Conservation (phyloP, 2,888 invertebrate species). For the Brachynemurus nebulosus region DNA sequence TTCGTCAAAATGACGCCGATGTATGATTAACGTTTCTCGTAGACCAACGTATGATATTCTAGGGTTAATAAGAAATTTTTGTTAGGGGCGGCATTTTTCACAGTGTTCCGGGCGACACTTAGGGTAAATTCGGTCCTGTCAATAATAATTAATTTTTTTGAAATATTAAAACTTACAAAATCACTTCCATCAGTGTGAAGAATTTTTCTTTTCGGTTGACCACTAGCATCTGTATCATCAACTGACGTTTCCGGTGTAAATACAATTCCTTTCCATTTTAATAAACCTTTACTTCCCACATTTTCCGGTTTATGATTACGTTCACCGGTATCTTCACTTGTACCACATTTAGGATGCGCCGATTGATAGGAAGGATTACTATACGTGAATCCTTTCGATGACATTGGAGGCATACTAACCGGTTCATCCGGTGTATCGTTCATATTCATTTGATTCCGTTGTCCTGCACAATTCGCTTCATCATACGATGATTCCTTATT, state of each 20-base stretch:
- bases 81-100: too few relatives aligned
- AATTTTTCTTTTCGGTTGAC: neutral
- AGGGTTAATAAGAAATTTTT: too few relatives aligned
- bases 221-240: slow-evolving; percentile 4
- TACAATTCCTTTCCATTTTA: slow-evolving; percentile 67
- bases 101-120: too few relatives aligned
- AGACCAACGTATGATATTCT: too few relatives aligned
- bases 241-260: slow-evolving; percentile 44
- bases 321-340: neutral
- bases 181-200: neutral
- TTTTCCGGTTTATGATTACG: slow-evolving; percentile 16
- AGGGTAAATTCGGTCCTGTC: too few relatives aligned
- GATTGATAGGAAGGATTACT: slow-evolving; percentile 63
- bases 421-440: slow-evolving; percentile 34
- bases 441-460: slow-evolving; percentile 11
- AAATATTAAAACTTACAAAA: slow-evolving; percentile 1
- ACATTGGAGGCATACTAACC: slow-evolving; percentile 39
- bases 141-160: neutral
- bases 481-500: slow-evolving; percentile 31
- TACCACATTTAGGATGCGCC: slow-evolving; percentile 44
- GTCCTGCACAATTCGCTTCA: slow-evolving; percentile 27
- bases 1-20: too few relatives aligned
- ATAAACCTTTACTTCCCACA: slow-evolving; percentile 34
- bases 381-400: slow-evolving; percentile 41
- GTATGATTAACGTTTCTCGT: too few relatives aligned